Evolutionary conservation across 2,113 vertebrate genomes (phyloP), one percentile per base, ranked within the genome.

Genomic region (Erythrolamprus reginae): DNA sequence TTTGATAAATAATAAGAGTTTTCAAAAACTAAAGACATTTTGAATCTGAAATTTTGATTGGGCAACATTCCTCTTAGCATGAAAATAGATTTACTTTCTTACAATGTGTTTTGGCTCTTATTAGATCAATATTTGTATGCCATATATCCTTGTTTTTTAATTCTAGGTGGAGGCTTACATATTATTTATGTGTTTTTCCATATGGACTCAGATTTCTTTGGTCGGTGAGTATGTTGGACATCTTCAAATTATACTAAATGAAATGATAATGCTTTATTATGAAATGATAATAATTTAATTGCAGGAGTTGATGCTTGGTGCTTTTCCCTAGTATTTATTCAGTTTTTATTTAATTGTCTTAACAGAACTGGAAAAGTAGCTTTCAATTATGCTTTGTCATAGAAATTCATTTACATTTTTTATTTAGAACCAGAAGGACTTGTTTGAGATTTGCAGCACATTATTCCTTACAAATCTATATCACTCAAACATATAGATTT

Each of bases 101-200:
- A 82, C 5, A 10, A 87, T 0, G 45, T 83, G 17, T 26, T 92
- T 4, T 50, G 1, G 5, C 28, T 88, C 38, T 86, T 89, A 6
- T 82, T 82, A 52, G 17, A 88, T 0, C 89, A 82, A 13, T 38
- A 19, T 55, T 26, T 92, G 90, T 87, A 0, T 84, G 82, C 58
- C 23, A 19, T n/a, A 17, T 33, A 89, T 10, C 84, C 10, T 26
- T 92, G 56, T 93, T 91, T 89, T 92, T 90, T 95, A 84, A 93
- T 91, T 94, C 23, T 92, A 99, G 99, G 99, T 99, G 99, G 99
- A 98, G 98, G 97, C 98, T 99, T 97, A 98, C 98, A 93, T 99
- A 99, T 97, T 99, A 99, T 97, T 97, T 98, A 95, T 97, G 94
- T 97, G 97, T 99, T 97, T 99, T 99, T 98, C 98, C 94, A 93